Evolutionary conservation across 2,797 vertebrate species (phyloP).

Genomic region (Natrix natrix): DNA sequence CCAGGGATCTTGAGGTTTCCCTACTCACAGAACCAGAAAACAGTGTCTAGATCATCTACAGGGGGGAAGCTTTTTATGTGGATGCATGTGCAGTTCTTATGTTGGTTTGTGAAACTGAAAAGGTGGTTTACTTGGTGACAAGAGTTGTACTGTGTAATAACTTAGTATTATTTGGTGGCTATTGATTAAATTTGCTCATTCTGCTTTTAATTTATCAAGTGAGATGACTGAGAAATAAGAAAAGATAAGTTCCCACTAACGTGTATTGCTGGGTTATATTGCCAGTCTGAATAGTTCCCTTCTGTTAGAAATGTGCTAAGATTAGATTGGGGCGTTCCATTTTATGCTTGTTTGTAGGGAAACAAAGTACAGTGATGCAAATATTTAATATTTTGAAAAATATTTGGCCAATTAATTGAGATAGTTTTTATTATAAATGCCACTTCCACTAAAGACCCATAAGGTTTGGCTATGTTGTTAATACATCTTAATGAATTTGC

Average conservation of each 20-base stretch:
- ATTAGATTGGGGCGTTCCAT: background rate
- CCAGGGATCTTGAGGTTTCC: background rate
- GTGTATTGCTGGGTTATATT: background rate
- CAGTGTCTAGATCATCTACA: background rate
- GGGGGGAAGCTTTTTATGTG: background rate
- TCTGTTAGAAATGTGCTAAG: background rate
- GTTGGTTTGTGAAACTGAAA: background rate
- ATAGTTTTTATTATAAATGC: background rate
- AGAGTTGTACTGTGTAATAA: background rate
- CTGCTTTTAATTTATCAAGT: background rate
- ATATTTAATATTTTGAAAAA: background rate
- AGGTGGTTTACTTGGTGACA: background rate
- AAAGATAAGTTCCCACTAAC: background rate
- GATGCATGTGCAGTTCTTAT: background rate
- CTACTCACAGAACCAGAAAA: background rate
- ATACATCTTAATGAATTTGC: slow-evolving; percentile 1
- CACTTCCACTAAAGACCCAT: background rate
- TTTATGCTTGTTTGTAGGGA: background rate
- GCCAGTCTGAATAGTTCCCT: background rate
- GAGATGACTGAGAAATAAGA: background rate
- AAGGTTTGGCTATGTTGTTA: slow-evolving; percentile 31
- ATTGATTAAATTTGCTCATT: background rate
- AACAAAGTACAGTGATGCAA: background rate
- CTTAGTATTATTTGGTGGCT: background rate
- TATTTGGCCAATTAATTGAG: background rate